Conservation (phyloP, 2,888 invertebrate species). For the Barypeithes pellucidus region DNA sequence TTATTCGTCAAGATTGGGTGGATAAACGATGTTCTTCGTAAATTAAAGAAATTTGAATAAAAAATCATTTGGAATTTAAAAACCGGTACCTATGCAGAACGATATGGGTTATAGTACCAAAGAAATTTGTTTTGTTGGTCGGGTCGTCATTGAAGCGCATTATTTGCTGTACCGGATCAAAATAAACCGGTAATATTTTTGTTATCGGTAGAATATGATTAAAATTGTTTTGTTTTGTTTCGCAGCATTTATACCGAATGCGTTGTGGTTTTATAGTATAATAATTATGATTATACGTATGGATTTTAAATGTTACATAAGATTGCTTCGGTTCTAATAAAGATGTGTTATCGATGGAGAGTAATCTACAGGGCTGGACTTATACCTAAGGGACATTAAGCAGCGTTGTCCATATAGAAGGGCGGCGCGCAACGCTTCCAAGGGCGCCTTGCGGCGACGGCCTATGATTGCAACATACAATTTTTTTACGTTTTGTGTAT, state of each 20-base stretch:
- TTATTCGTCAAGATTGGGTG: not conserved
- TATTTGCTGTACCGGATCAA: not conserved
- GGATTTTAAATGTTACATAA: not conserved
- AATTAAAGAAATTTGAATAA: slow-evolving; percentile 10
- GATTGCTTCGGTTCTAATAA: too few species aligned
- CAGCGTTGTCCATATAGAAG: not conserved
- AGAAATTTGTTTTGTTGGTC: slow-evolving; percentile 8
- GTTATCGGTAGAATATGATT: not conserved
- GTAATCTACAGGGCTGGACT: not conserved
- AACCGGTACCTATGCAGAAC: not conserved
- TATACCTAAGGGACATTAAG: not conserved
- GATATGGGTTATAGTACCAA: not conserved
- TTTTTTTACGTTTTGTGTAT: too few species aligned
- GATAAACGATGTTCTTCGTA: not conserved
- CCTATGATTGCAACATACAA: too few species aligned
- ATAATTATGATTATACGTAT: not conserved
- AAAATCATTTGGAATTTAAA: slow-evolving; percentile 3
- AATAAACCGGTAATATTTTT: slow-evolving; percentile 15
- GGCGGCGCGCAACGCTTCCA: too few species aligned
- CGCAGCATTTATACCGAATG: too few species aligned
- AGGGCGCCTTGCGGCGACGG: too few species aligned
- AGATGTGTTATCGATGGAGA: too few species aligned
- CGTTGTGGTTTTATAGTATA: too few species aligned
- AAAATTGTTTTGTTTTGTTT: not conserved
- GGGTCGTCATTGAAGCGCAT: not conserved